Percentiles rank a stretch among this genome's conserved stretches.
phyloP scores from a whole-genome alignment of 2,113 vertebrate species.

The Tachycineta bicolor region DNA sequence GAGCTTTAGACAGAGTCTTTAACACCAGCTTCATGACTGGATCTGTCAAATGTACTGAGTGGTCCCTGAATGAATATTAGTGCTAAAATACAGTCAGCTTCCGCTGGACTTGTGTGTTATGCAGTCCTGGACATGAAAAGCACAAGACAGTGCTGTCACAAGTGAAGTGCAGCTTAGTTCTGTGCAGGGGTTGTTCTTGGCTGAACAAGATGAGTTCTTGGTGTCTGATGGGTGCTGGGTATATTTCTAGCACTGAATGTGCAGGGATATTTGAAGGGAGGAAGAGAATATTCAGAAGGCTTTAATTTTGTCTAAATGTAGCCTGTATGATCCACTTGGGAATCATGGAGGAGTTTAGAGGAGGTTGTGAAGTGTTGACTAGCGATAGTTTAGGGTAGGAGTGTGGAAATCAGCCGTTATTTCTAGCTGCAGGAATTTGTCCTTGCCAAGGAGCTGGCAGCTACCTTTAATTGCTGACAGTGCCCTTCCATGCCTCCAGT shows the following conservation, averaged over 20 bases:
- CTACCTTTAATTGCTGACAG: neutral
- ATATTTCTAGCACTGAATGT: slow-evolving; percentile 37
- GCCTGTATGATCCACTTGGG: neutral
- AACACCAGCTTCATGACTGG: neutral
- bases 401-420: slow-evolving; percentile 10
- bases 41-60: neutral
- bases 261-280: neutral
- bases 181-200: slow-evolving; percentile 20
- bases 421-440: slow-evolving; percentile 6
- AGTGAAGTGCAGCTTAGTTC: neutral
- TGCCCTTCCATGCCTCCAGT: neutral
- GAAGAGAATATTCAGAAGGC: slow-evolving; percentile 22
- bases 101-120: neutral
- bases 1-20: neutral
- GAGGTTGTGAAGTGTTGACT: slow-evolving; percentile 36
- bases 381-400: slow-evolving; percentile 1
- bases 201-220: neutral
- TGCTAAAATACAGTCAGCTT: neutral
- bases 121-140: neutral
- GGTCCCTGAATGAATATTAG: neutral
- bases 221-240: neutral
- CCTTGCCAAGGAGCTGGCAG: neutral
- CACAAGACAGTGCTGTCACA: neutral
- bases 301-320: slow-evolving; percentile 38
- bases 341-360: slow-evolving; percentile 43